phyloP scores from a whole-genome alignment of 2,113 vertebrate species.

The Melanerpes aurifrons region DNA sequence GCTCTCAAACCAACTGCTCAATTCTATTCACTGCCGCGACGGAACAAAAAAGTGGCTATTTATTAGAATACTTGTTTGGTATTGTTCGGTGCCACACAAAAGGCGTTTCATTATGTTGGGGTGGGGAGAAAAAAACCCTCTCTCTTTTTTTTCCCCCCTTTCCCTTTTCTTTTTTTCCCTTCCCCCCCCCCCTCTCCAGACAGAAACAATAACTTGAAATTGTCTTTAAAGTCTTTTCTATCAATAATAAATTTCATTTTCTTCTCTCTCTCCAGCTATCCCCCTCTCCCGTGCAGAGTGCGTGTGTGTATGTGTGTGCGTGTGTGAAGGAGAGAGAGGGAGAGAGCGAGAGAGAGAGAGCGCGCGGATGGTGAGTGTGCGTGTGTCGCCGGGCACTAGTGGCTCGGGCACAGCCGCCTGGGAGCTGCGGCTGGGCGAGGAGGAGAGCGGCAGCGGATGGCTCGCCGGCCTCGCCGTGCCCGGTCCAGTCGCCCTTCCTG shows the following conservation, averaged over 20 bases:
- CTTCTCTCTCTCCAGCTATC: conserved; percentile 69
- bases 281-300: conserved; percentile 3
- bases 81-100: conserved; percentile 97
- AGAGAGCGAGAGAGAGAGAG: conserved; percentile 21
- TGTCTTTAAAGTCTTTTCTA: conserved; percentile 90
- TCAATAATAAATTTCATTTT: conserved; percentile 90
- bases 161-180: not conserved
- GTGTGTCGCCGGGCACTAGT: conserved; percentile 84
- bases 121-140: conserved; percentile 82
- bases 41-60: conserved; percentile 97
- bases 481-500: not conserved
- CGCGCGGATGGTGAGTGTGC: conserved; percentile 73
- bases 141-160: conserved; percentile 24
- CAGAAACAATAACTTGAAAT: conserved; percentile 99
- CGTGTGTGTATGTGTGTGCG: not conserved
- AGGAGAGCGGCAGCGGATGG: not conserved
- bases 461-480: not conserved
- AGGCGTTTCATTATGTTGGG: conserved; percentile 95
- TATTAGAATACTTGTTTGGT: conserved; percentile 98
- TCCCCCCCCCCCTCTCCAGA: conserved; percentile 56
- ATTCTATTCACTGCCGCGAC: conserved; percentile 90
- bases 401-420: conserved; percentile 81
- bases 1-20: conserved; percentile 93
- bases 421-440: conserved; percentile 62
- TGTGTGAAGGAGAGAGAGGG: not conserved